A percentile compares a stretch with the other conserved stretches of the same genome.
Conservation (phyloP, 2,797 vertebrate genomes). For the Falco berigora region DNA sequence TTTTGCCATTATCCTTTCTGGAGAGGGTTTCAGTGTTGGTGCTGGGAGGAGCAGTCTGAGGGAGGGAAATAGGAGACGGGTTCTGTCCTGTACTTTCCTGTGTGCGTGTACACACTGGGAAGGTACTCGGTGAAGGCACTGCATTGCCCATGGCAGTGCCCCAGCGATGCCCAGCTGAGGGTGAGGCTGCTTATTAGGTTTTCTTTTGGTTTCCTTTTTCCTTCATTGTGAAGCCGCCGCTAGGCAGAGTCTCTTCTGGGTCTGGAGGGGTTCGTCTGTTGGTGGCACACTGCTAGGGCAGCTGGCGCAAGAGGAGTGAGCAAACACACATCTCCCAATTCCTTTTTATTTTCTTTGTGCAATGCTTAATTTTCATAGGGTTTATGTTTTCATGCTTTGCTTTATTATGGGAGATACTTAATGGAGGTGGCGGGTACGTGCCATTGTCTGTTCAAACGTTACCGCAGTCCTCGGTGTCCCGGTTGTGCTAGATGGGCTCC, state of each 20-base stretch:
- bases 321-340: background rate
- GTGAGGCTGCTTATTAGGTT: background rate
- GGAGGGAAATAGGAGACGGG: background rate
- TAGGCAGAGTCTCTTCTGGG: background rate
- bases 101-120: background rate
- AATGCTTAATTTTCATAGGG: background rate
- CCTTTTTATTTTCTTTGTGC: background rate
- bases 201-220: background rate
- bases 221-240: background rate
- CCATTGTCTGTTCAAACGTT: background rate
- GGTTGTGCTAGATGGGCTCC: background rate
- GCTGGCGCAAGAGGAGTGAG: background rate
- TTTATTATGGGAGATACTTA: background rate
- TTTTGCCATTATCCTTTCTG: background rate
- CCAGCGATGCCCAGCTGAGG: background rate
- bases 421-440: background rate
- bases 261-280: background rate
- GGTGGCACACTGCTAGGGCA: background rate
- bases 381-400: background rate
- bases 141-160: background rate
- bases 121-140: background rate
- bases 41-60: background rate
- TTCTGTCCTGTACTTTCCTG: background rate
- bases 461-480: fast-evolving
- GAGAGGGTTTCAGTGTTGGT: background rate